These are phyloP conservation scores for Noctilio leporinus DNA, from an alignment of 2,113 vertebrate genomes.

Conservation along the genomic window DNA sequence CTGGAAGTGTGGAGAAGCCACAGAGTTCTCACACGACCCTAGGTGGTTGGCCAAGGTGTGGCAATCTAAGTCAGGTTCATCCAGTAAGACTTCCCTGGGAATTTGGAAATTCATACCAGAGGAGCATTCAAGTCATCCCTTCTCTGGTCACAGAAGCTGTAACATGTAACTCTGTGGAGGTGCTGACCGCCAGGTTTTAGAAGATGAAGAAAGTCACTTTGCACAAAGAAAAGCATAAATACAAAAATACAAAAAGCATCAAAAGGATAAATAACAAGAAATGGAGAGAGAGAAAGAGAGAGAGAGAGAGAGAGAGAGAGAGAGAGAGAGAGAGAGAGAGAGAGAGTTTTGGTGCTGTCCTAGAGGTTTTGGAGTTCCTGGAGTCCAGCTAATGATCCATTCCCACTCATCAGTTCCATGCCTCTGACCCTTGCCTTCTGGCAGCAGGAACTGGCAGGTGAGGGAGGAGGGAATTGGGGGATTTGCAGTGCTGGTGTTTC, in stretches of 20 bases:
- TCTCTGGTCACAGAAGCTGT: not conserved
- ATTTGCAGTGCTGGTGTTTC: not conserved
- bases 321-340: not conserved
- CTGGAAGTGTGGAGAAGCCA: not conserved
- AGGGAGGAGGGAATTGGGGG: no score
- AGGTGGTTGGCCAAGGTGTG: not conserved
- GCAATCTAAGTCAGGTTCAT: not conserved
- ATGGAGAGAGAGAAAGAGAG: not conserved
- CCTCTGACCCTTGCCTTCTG: not conserved
- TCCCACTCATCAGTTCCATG: not conserved
- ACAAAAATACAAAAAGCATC: not conserved
- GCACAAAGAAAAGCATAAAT: not conserved
- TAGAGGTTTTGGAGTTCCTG: not conserved
- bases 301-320: not conserved
- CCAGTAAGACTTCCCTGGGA: not conserved
- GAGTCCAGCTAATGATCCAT: not conserved
- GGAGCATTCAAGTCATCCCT: not conserved
- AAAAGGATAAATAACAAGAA: not conserved
- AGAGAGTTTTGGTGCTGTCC: not conserved
- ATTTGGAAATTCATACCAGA: not conserved
- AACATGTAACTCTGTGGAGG: not conserved
- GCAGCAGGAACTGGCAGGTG: not conserved
- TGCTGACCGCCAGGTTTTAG: not conserved
- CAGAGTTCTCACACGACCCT: not conserved
- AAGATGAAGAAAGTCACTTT: not conserved